These are phyloP conservation scores for Anadara kagoshimensis DNA, from an alignment of 1,140 invertebrate genomes.

Conservation along the genomic window DNA sequence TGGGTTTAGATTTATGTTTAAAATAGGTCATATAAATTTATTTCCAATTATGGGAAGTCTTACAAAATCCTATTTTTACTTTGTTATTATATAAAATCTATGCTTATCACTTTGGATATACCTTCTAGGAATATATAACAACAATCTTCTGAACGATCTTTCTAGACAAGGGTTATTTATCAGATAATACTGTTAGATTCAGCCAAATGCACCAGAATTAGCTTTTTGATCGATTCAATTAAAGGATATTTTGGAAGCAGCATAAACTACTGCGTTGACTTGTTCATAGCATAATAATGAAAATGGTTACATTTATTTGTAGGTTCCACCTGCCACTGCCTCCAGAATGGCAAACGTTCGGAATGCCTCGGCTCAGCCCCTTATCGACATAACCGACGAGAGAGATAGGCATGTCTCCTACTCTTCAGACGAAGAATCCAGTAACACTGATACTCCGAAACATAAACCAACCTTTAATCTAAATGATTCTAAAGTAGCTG, in stretches of 20 bases:
- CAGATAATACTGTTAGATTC: conserved; percentile 7
- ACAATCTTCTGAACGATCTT: conserved; percentile 12
- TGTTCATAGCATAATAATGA: too few relatives aligned
- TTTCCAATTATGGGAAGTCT: too few relatives aligned
- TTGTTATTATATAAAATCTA: too few relatives aligned
- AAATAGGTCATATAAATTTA: too few relatives aligned
- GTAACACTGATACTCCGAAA: conserved; percentile 33
- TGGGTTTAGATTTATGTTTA: too few relatives aligned
- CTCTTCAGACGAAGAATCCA: conserved; percentile 42
- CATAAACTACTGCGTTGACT: too few relatives aligned
- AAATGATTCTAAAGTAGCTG: neutral
- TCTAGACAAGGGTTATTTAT: neutral
- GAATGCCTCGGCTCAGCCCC: conserved; percentile 33
- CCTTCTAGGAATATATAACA: neutral
- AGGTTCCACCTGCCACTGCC: conserved; percentile 39
- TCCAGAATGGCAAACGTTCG: conserved; percentile 35
- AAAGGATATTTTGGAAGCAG: conserved; percentile 11
- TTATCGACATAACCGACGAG: conserved; percentile 36
- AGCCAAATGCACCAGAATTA: neutral
- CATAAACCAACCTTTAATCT: conserved; percentile 15
- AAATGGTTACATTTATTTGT: conserved; percentile 14
- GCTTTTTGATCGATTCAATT: conserved; percentile 7
- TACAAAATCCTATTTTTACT: too few relatives aligned
- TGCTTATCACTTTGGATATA: too few relatives aligned
- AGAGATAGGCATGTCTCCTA: conserved; percentile 31